These are phyloP conservation scores for Melospiza melodia DNA, from an alignment of 2,113 vertebrate species.

Conservation along the genomic window DNA sequence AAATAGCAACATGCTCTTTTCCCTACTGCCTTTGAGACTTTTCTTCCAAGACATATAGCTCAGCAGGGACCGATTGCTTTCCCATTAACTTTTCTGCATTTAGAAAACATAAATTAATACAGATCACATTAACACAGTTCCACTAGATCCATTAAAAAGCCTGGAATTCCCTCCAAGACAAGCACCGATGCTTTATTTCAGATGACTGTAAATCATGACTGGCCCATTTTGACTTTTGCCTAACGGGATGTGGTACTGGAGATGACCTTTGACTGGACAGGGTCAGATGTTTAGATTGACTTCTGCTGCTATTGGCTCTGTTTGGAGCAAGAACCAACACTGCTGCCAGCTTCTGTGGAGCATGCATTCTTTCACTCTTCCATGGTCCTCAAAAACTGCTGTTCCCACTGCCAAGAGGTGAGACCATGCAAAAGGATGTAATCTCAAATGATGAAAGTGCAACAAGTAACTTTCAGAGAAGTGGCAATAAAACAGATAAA, in stretches of 20 bases:
- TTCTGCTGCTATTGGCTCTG: background rate
- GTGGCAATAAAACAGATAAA: background rate
- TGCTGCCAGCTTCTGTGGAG: background rate
- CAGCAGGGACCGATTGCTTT: background rate
- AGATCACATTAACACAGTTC: background rate
- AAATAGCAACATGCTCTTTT: background rate
- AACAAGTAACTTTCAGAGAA: background rate
- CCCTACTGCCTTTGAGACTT: background rate
- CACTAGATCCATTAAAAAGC: background rate
- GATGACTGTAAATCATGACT: background rate
- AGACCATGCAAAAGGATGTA: background rate
- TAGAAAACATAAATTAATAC: background rate
- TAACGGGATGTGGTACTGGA: background rate
- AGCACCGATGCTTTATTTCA: background rate
- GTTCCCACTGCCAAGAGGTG: background rate
- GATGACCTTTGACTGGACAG: background rate
- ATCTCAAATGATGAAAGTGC: background rate
- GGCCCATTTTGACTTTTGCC: background rate
- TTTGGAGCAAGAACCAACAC: background rate
- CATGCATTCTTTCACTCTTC: background rate
- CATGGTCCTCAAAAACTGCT: background rate
- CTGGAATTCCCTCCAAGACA: background rate
- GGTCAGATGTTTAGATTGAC: background rate
- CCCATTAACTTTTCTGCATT: constrained; percentile 25
- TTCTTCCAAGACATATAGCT: constrained; percentile 38